phyloP scores from a whole-genome alignment of 2,888 invertebrate genomes.

The Lymantria dispar region DNA sequence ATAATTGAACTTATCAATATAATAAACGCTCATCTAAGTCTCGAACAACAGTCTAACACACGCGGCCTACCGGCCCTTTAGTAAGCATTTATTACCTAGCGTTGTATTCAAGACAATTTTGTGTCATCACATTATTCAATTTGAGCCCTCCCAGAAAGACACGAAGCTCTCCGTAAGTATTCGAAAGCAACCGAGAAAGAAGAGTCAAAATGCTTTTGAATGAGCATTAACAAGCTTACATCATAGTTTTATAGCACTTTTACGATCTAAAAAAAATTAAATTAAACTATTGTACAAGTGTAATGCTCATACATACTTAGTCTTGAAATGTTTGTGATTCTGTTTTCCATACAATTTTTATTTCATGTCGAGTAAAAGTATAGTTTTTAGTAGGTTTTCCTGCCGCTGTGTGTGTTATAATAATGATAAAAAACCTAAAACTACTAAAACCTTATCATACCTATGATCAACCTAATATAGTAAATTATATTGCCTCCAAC shows the following conservation, averaged over 20 bases:
- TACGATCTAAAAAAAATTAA: slow-evolving; percentile 26
- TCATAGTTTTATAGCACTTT: slow-evolving; percentile 25
- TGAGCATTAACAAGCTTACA: slow-evolving; percentile 44
- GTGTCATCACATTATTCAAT: slow-evolving; percentile 59
- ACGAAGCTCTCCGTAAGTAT: slow-evolving; percentile 45
- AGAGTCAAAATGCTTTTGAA: slow-evolving; percentile 44
- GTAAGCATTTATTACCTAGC: slow-evolving; percentile 53
- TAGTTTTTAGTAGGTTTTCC: too few relatives aligned
- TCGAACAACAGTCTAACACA: slow-evolving; percentile 16
- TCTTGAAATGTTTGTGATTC: too few relatives aligned
- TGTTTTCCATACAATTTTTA: too few relatives aligned
- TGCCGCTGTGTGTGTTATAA: too few relatives aligned
- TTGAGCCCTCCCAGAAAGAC: slow-evolving; percentile 57
- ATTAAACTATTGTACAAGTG: slow-evolving; percentile 28
- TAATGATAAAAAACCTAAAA: too few relatives aligned
- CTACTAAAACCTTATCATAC: too few relatives aligned
- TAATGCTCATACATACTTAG: neutral
- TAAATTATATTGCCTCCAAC: too few relatives aligned
- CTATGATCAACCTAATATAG: too few relatives aligned
- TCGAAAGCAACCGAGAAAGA: slow-evolving; percentile 45
- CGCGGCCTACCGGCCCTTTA: slow-evolving; percentile 47
- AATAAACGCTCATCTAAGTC: slow-evolving; percentile 36
- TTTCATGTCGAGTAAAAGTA: too few relatives aligned
- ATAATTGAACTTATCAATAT: too few relatives aligned
- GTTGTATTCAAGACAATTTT: slow-evolving; percentile 58